Base-by-base conservation (phyloP, 2,797 vertebrate genomes). In the Squalus acanthias region DNA sequence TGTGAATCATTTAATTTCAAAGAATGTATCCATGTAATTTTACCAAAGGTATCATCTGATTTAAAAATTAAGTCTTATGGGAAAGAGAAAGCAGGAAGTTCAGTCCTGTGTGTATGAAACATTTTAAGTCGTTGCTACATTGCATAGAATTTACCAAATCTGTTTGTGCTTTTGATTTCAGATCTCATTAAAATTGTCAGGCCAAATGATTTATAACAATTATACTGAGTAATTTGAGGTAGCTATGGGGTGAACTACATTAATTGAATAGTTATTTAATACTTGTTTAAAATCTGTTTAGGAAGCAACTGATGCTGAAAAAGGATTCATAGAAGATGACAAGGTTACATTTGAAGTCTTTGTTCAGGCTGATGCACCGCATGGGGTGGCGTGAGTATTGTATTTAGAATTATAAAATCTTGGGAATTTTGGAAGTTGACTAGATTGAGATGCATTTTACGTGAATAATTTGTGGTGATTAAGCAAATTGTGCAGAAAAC, bases 311-410 rank as follows among this genome's bases (percentile, higher is more conserved):
- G 99, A 99, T 98, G 99, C 99, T 96, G 99, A 99, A 97, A 99
- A 99, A 97, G 99, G 99, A 96, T 99, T 99, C 97, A 97, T 99
- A 96, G 99, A 99, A 96, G 99, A 99, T 29, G 99, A 99, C 97
- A 99, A 99, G 98, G 99, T 99, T 97, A 99, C 99, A 79, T 99
- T 99, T 97, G 99, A 99, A 98, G 99, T 99, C 96, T 99, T 99
- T 72, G 99, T 99, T 96, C 99, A 99, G 97, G 99, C 99, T 26
- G 99, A 99, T 96, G 99, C 99, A 96, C 99, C 99, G 46, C 99
- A 99, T 0, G 99, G 99, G 97, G 99, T 99, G 96, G 99, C 99
- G 99, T 99, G 98, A 97, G 99, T 99, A 96, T 82, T 79, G 88
- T 46, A 69, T 13, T 93, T 69, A 46, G 20, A 85, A 39, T 67